These are phyloP conservation scores for Drosophila fuyamai DNA, from an alignment of 1,140 invertebrate genomes.

Conservation along the genomic window DNA sequence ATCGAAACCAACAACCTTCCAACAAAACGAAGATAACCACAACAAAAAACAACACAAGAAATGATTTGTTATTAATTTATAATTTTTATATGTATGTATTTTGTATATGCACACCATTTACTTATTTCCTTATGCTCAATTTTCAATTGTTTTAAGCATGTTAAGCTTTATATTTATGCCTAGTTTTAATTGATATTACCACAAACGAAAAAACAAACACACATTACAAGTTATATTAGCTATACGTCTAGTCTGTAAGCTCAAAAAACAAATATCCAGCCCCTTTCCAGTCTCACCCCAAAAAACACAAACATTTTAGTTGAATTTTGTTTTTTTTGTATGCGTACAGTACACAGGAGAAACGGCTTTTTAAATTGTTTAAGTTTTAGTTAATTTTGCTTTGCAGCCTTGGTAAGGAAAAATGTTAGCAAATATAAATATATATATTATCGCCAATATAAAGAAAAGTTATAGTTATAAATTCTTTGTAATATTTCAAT, in stretches of 20 bases:
- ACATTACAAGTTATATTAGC: slow-evolving; percentile 56
- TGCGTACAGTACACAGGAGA: slow-evolving; percentile 28
- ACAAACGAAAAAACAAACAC: slow-evolving; percentile 18
- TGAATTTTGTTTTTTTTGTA: slow-evolving; percentile 67
- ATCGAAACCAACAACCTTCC: slow-evolving; percentile 61
- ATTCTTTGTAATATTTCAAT: slow-evolving; percentile 61
- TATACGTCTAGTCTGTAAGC: slow-evolving; percentile 54
- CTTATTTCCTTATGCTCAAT: slow-evolving; percentile 80
- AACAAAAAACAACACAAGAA: slow-evolving; percentile 46
- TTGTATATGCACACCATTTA: slow-evolving; percentile 72
- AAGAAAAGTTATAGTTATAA: slow-evolving; percentile 63
- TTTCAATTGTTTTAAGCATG: slow-evolving; percentile 61
- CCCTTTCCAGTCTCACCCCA: neutral
- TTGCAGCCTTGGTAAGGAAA: slow-evolving; percentile 45
- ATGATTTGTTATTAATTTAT: slow-evolving; percentile 67
- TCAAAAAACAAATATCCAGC: slow-evolving; percentile 14
- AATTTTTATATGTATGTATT: slow-evolving; percentile 57
- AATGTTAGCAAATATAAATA: slow-evolving; percentile 53
- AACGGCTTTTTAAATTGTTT: slow-evolving; percentile 70
- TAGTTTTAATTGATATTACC: slow-evolving; percentile 77
- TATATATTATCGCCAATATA: slow-evolving; percentile 42
- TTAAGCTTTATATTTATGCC: slow-evolving; percentile 79
- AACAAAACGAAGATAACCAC: slow-evolving; percentile 31
- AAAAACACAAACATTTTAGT: slow-evolving; percentile 54
- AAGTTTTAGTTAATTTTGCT: slow-evolving; percentile 74